Evolutionary conservation across 1,140 invertebrate genomes (phyloP).

Genomic region (Anoplophora glabripennis): DNA sequence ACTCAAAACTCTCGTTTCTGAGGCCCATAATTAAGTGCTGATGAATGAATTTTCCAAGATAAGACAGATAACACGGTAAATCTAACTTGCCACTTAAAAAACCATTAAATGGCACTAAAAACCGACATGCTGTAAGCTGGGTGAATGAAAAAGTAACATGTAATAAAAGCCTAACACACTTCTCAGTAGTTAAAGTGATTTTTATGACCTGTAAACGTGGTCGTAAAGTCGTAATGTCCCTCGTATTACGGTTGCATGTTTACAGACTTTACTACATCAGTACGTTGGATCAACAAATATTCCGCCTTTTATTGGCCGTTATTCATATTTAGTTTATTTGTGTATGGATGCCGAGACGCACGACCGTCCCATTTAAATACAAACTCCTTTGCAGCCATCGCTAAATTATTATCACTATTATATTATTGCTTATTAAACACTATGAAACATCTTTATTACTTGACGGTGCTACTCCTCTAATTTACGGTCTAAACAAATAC

Average conservation of each 20-base stretch:
- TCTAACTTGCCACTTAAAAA: constrained; percentile 27
- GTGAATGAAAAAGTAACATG: constrained; percentile 34
- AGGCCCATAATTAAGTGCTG: too few species aligned
- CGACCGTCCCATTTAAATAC: neutral
- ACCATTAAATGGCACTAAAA: constrained; percentile 25
- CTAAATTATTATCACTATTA: constrained; percentile 1
- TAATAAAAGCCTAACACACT: constrained; percentile 41
- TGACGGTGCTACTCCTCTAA: too few species aligned
- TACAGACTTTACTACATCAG: constrained; percentile 44
- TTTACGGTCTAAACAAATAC: too few species aligned
- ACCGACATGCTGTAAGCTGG: constrained; percentile 25
- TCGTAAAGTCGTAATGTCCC: constrained; percentile 46
- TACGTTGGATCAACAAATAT: constrained; percentile 34
- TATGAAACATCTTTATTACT: too few species aligned
- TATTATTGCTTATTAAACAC: neutral
- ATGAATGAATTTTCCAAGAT: neutral
- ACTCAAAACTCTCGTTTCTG: too few species aligned
- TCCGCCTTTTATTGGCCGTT: constrained; percentile 31
- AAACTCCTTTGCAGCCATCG: neutral
- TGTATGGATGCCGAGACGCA: constrained; percentile 6
- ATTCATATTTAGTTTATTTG: constrained; percentile 28
- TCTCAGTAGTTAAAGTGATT: constrained; percentile 47
- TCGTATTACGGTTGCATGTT: constrained; percentile 43
- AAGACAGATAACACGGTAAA: constrained; percentile 4
- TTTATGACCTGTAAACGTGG: constrained; percentile 47